These are phyloP conservation scores for Apteryx mantelli DNA, from an alignment of 2,113 vertebrate species.

Conservation along the genomic window DNA sequence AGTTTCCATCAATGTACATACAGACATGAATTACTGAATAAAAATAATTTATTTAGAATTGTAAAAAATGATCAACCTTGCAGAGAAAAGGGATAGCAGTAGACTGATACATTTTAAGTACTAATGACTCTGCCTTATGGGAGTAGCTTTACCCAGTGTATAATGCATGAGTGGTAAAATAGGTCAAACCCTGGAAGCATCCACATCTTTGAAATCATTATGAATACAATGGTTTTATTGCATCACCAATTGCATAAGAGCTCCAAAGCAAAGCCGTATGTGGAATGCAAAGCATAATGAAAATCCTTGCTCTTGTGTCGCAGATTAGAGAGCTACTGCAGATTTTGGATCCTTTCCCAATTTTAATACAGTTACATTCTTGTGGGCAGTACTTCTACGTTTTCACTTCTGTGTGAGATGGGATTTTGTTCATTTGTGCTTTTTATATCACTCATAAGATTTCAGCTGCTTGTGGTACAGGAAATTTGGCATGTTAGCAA, in stretches of 20 bases:
- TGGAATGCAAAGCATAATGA: conserved; percentile 68
- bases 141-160: conserved; percentile 56
- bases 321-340: conserved; percentile 26
- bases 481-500: conserved; percentile 5
- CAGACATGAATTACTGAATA: conserved; percentile 36
- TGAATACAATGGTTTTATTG: conserved; percentile 70
- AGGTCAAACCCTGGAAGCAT: conserved; percentile 71
- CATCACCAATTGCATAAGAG: conserved; percentile 68
- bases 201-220: conserved; percentile 74
- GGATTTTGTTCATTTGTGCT: conserved; percentile 19
- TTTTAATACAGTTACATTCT: conserved; percentile 35
- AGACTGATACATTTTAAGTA: conserved; percentile 44
- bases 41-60: conserved; percentile 48
- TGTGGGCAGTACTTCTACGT: background rate
- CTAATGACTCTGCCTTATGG: conserved; percentile 60
- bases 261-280: conserved; percentile 61
- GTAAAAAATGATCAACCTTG: conserved; percentile 60
- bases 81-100: conserved; percentile 42
- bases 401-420: conserved; percentile 26
- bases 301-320: conserved; percentile 44
- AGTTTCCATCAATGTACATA: conserved; percentile 8
- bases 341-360: conserved; percentile 37
- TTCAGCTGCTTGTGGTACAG: conserved; percentile 19
- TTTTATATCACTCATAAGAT: background rate
- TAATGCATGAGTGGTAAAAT: conserved; percentile 71